These are phyloP conservation scores for Galerucella calmariensis DNA, from an alignment of 2,888 invertebrate genomes.

Conservation along the genomic window DNA sequence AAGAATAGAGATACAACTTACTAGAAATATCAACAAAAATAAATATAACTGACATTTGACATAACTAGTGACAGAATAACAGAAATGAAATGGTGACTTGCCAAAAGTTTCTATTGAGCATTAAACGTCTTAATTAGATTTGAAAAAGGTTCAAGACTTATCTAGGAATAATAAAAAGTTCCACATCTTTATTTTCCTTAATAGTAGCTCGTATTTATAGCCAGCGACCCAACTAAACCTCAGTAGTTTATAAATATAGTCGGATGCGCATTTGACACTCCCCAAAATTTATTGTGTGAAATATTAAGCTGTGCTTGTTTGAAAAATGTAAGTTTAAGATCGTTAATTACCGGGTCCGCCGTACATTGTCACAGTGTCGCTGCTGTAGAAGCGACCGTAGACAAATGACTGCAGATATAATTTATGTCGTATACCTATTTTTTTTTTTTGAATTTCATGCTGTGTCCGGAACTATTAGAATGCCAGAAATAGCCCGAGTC, in stretches of 20 bases:
- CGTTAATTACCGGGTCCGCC: constrained; percentile 65
- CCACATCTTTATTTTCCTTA: too few relatives aligned
- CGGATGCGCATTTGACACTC: constrained; percentile 59
- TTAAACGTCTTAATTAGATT: too few relatives aligned
- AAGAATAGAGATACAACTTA: too few relatives aligned
- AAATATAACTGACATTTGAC: too few relatives aligned
- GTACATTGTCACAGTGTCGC: constrained; percentile 63
- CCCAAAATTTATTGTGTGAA: constrained; percentile 64
- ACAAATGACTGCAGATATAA: constrained; percentile 64
- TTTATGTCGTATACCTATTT: constrained; percentile 60
- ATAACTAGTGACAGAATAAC: too few relatives aligned
- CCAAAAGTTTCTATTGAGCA: too few relatives aligned
- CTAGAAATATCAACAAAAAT: too few relatives aligned
- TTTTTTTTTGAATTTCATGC: constrained; percentile 44
- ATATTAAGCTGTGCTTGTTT: constrained; percentile 63
- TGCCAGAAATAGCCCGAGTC: constrained; percentile 46
- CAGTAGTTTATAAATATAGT: constrained; percentile 54
- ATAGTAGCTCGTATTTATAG: not conserved
- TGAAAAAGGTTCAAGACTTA: too few relatives aligned
- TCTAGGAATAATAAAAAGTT: too few relatives aligned
- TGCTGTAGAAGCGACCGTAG: constrained; percentile 61
- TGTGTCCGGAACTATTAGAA: constrained; percentile 38
- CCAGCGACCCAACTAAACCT: constrained; percentile 3
- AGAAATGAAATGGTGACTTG: too few relatives aligned
- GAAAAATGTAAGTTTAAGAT: constrained; percentile 65